Evolutionary conservation across 1,140 invertebrate genomes (phyloP), one percentile per base, ranked within the genome.

Genomic region (Halesus radiatus): DNA sequence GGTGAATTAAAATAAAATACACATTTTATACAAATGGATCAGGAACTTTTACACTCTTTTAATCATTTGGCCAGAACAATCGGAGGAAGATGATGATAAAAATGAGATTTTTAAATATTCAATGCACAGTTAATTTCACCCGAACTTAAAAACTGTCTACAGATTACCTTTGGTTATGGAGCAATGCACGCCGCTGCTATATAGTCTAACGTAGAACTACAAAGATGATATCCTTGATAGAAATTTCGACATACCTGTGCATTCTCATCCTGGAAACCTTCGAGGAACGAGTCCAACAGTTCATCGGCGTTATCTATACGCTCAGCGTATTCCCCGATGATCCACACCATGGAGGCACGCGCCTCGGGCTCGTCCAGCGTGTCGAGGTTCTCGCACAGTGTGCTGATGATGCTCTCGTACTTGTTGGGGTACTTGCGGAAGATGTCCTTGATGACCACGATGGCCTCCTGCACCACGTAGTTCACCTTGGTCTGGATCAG

Each of bases 371-470:
- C 99, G 89, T 99, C 99, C 64, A 99, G 87, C 0, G 99, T 99
- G 85, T 99, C 99, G 75, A 99, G 90, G 90, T 99, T 99, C 89
- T 99, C 99, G 89, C 99, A 99, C 0, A 99, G 90, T 0, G 98
- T 99, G 66, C 98, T 99, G 86, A 99, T 99, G 86, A 99, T 99
- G 86, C 97, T 99, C 89, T 99, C 99, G 86, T 99, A 99, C 89
- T 99, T 99, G 87, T 99, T 99, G 2, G 99, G 99, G 89, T 99
- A 99, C 88, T 99, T 99, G 79, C 98, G 92, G 93, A 99, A 99
- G 83, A 99, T 99, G 87, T 99, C 98, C 91, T 99, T 99, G 84
- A 99, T 99, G 0, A 99, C 99, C 0, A 99, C 99, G 84, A 99
- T 99, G 2, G 99, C 99, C 88, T 99, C 99, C 90, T 99, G 99